Base-by-base conservation (phyloP, 1,140 invertebrate species). In the Brachionus sp. region DNA sequence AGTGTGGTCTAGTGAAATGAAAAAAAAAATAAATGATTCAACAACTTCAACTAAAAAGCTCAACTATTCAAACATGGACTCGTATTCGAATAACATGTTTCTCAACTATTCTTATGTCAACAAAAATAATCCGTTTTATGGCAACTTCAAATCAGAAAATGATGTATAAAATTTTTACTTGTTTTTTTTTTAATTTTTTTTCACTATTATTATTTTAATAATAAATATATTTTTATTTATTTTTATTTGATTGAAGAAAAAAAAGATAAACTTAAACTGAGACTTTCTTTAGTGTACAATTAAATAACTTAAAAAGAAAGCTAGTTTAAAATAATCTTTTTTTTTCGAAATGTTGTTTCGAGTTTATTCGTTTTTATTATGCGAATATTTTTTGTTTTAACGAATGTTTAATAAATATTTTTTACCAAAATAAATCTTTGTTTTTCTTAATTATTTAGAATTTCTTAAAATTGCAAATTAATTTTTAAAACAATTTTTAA, bases 1-100 rank as follows among this genome's bases (percentile, higher is more conserved):
- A 9, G 82, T 83, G n/a, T 83, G 82, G 82, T 46, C 44, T 5
- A 73, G 29, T 16, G 82, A 83, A 37, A 37, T 83, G 25, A 83
- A 83, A 12, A 57, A 66, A 39, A 80, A 80, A 35, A 57, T 75
- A 2, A 75, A 75, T 50, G 70, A 75, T n/a, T 42, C 68, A 39
- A 16, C 16, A 7, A 33, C 16, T 75, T 35, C 25, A 10, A 75
- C 46, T 39, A 75, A 46, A 23, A 73, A 73, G 42, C 2, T 42
- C 35, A 73, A 39, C 35, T 73, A 10, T 10, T 12, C 33, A 7
- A 33, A 33, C 33, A 33, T 66, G 33, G 9, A 57, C 16, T 19
- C 50, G n/a, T 57, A 57, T 57, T 16, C 50, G 7, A 57, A 19
- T 25, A 5, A 57, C 0, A 57, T 57, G 50, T 57, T 57, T 19